Percentiles rank a stretch among this genome's conserved stretches.
Conservation (phyloP, 2,888 invertebrate genomes). For the Mythimna albipuncta region DNA sequence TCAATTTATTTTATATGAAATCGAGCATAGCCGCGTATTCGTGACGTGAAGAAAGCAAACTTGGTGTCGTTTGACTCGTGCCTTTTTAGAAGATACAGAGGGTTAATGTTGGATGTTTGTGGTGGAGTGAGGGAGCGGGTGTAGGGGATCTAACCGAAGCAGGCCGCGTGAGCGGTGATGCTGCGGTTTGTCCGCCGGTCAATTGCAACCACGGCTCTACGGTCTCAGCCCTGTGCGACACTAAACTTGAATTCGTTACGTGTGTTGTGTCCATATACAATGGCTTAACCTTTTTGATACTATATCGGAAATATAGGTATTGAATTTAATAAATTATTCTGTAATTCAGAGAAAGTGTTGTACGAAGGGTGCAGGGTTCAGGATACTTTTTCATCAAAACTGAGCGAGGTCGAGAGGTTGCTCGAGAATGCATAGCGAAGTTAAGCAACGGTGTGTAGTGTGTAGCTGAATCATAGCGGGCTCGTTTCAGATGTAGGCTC, state of each 20-base stretch:
- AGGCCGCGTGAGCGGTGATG: constrained; percentile 46
- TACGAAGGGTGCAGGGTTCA: neutral
- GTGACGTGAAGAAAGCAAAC: constrained; percentile 73
- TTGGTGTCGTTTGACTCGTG: constrained; percentile 62
- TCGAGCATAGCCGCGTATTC: constrained; percentile 79
- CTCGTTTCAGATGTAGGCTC: no score
- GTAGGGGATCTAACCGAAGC: constrained; percentile 16
- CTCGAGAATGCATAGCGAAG: neutral
- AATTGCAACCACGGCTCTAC: constrained; percentile 72
- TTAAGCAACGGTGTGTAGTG: no score
- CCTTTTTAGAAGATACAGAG: constrained; percentile 47
- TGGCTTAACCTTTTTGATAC: constrained; percentile 66
- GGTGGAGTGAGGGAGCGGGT: constrained; percentile 16
- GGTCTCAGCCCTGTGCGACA: constrained; percentile 79
- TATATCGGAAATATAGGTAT: constrained; percentile 23
- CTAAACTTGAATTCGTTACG: constrained; percentile 88
- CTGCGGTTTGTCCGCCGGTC: constrained; percentile 66
- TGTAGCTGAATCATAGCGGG: no score
- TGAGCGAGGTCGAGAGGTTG: no score
- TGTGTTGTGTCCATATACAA: constrained; percentile 77
- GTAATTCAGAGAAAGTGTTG: neutral
- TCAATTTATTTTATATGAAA: constrained; percentile 87
- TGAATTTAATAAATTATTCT: no score
- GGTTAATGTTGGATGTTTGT: constrained; percentile 47
- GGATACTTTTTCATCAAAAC: neutral